Base-by-base conservation (phyloP, 2,888 invertebrate species). In the Melolontha melolontha region DNA sequence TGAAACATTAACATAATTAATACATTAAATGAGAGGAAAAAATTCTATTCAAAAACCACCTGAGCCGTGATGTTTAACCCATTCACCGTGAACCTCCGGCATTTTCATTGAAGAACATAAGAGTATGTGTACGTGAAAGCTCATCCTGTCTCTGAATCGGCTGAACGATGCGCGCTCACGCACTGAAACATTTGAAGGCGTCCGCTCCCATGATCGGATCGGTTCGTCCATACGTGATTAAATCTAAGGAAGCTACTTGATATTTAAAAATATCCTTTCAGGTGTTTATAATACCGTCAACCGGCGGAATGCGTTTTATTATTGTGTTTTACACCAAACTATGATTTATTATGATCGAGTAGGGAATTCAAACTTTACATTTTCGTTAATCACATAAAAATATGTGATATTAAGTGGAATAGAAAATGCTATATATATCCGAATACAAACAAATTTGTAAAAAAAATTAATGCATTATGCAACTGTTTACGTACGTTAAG, bases 131-230 rank as follows among this genome's bases (percentile, higher is more conserved):
- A 62, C 70, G 67, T 73, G 70, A 75, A 76, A 74, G 78, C 76
- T 77, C 78, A 78, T 78, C 78, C 78, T 79, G 79, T 74, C 74
- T 72, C 75, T 79, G 79, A 80, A 79, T 79, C 80, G 72, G 73
- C 66, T 70, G 55, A 70, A 57, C 75, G 75, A 79, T 80, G 80
- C 80, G 71, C 73, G 77, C 75, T 77, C 80, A 80, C 80, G 80
- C 75, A 76, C 79, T 67, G 73, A 71, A 73, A 73, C 73, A 68
- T 72, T 72, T 72, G 70, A 70, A 66, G 70, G 70, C 70, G 70
- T 70, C 66, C 55, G 69, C 73, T 71, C 73, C 71, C 71, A 71
- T 67, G 72, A 70, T 67, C 74, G 71, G 11, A 40, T 67, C 66
- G 71, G 74, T 71, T 68, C 71, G 49, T 17, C 49, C 75, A 76